Base-by-base conservation (phyloP, 2,888 invertebrate genomes). In the Palloptera scutellata region DNA sequence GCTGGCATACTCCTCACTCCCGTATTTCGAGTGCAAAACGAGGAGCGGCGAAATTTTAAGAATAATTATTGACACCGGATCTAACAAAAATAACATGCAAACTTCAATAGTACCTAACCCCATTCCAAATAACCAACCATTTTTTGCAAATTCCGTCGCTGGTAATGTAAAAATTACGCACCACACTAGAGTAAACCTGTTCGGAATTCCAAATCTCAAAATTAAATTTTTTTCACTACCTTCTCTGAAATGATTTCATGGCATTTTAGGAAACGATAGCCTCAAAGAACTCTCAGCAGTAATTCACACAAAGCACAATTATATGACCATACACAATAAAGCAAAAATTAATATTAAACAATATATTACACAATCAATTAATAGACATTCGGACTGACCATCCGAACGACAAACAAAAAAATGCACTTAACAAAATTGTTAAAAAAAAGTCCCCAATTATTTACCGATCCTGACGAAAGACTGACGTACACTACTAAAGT, bases 211-310 rank as follows among this genome's bases (percentile, higher is more conserved):
- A 9, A 20, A 43, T 51, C 41, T 30, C n/a, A 64, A 57, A 12
- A 30, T 64, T 40, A 64, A 59, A 57, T 64, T 68, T 42, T 68
- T 54, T 13, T 60, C 64, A 12, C 48, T 68, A 19, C 68, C 64
- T 11, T 57, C 67, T 52, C 48, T 67, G 12, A 59, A n/a, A 9
- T 67, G 59, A 10, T 62, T 62, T 45, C 57, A 67, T 15, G 66
- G 48, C 1, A 67, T 67, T 41, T 17, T 67, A 43, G 67, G 63
- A 8, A 58, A 67, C 42, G 63, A 62, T 15, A 63, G 58, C 43
- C 41, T 63, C 0, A 62, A 62, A 43, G 54, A 63, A 1, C 20
- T 68, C 19, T 57, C 52, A 17, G 68, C 68, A 41, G 57, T 64
- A 9, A 65, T 68, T 57, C 40, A 68, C 52, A 65, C 65, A 3